These are phyloP conservation scores for Smithornis capensis DNA, from an alignment of 2,113 vertebrate species.

Conservation along the genomic window DNA sequence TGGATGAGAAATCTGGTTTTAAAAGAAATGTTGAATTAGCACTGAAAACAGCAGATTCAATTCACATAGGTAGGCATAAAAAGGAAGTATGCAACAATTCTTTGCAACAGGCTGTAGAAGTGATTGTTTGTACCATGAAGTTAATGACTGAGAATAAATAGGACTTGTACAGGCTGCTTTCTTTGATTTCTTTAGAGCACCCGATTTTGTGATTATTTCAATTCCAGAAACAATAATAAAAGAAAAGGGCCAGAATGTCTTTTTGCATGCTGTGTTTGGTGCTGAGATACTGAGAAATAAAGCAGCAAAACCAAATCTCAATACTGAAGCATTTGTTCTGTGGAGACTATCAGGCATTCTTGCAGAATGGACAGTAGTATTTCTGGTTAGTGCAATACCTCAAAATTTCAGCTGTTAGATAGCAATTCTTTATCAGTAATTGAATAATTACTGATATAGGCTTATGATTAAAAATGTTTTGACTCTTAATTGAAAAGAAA, in stretches of 20 bases:
- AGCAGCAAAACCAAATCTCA: neutral
- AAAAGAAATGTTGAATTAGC: neutral
- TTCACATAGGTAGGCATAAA: neutral
- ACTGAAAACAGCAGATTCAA: neutral
- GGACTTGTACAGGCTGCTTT: neutral
- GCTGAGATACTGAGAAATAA: neutral
- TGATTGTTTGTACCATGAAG: rapidly evolving
- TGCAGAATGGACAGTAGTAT: neutral
- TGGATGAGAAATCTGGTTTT: neutral
- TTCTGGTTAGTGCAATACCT: neutral
- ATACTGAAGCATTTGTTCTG: neutral
- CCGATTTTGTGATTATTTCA: neutral
- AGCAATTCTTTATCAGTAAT: neutral
- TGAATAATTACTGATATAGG: neutral
- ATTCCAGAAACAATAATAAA: neutral
- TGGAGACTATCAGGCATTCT: neutral
- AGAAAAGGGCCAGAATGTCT: neutral
- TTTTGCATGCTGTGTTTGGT: neutral
- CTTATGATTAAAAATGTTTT: neutral
- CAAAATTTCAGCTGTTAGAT: neutral
- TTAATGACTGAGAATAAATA: neutral
- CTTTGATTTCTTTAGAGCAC: neutral
- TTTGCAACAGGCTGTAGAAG: neutral
- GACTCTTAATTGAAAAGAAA: neutral
- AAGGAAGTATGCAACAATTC: neutral